Evolutionary conservation across 2,113 vertebrate species (phyloP).

Genomic region (Cariama cristata): DNA sequence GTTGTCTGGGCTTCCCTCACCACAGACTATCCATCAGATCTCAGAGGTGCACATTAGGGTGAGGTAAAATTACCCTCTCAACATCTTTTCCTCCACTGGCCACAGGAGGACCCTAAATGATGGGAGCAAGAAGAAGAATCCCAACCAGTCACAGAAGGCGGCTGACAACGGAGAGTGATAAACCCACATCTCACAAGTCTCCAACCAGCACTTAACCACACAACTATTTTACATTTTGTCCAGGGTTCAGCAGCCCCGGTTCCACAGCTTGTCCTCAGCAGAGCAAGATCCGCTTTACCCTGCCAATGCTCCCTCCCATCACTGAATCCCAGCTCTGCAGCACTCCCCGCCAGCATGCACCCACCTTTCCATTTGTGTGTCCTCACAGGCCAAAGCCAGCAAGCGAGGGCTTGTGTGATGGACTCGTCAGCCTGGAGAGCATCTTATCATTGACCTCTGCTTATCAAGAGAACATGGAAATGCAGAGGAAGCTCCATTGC

Average conservation of each 20-base stretch:
- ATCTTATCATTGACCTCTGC: neutral
- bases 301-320: neutral
- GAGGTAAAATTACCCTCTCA: neutral
- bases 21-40: neutral
- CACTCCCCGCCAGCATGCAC: fast-evolving
- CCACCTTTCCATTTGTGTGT: fast-evolving
- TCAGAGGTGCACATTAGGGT: neutral
- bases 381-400: fast-evolving
- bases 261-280: neutral
- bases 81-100: neutral
- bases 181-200: neutral
- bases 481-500: neutral
- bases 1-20: neutral
- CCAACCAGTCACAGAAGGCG: neutral
- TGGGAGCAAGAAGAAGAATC: neutral
- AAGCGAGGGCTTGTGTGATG: neutral
- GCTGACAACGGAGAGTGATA: fast-evolving
- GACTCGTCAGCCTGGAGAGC: neutral
- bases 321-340: neutral
- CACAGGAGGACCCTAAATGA: neutral
- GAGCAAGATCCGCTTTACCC: fast-evolving
- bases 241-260: neutral
- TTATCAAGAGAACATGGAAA: neutral
- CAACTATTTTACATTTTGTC: neutral
- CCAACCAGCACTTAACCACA: fast-evolving